Conservation (phyloP, 2,888 invertebrate species). For the Macaria liturata region DNA sequence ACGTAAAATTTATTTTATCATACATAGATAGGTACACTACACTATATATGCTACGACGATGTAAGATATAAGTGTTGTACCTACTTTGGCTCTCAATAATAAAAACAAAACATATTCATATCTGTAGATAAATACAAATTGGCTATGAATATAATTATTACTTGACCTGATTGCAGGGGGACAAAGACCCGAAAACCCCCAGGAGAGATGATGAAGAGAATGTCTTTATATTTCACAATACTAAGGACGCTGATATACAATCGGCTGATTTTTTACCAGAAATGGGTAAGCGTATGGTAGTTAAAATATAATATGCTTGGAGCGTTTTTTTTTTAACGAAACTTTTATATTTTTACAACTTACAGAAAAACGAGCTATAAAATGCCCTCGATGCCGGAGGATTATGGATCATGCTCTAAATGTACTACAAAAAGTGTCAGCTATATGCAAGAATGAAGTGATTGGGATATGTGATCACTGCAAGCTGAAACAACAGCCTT, state of each 20-base stretch:
- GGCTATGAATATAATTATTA: no score
- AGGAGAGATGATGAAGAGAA: slow-evolving; percentile 23
- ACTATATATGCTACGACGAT: no score
- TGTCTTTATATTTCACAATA: slow-evolving; percentile 51
- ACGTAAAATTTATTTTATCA: no score
- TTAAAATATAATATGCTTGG: no score
- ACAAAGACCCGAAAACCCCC: not conserved
- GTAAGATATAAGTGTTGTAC: no score
- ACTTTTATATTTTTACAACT: not conserved
- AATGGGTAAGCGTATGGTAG: slow-evolving; percentile 42
- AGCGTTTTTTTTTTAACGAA: no score
- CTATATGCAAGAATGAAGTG: slow-evolving; percentile 45
- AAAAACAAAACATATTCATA: no score
- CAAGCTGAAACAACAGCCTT: slow-evolving; percentile 41
- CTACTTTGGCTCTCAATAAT: no score
- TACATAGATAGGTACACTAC: no score
- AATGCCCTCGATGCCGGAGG: slow-evolving; percentile 58
- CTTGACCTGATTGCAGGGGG: slow-evolving; percentile 11
- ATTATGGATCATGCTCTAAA: slow-evolving; percentile 50
- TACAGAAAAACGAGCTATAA: slow-evolving; percentile 48
- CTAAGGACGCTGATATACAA: slow-evolving; percentile 38
- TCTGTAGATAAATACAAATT: no score
- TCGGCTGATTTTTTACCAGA: slow-evolving; percentile 39
- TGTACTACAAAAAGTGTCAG: slow-evolving; percentile 43
- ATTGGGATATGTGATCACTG: slow-evolving; percentile 61